Evolutionary conservation across 2,888 invertebrate species (phyloP).

Genomic region (Brachyopa scutellaris): DNA sequence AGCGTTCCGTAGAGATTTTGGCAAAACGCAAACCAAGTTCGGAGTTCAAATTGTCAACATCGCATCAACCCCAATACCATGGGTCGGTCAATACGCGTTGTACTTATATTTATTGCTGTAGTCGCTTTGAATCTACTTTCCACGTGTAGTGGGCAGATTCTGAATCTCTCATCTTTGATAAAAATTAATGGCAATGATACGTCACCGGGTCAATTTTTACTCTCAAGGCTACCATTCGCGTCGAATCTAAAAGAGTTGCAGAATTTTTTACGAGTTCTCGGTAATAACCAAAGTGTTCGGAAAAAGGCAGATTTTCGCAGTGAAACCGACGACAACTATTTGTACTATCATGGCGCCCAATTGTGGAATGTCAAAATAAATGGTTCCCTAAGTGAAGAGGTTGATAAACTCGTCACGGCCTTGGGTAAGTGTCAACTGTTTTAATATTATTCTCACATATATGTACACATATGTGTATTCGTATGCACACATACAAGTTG

Average conservation of each 20-base stretch:
- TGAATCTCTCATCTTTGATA: slow-evolving; percentile 18
- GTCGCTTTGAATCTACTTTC: slow-evolving; percentile 2
- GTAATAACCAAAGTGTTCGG: slow-evolving; percentile 73
- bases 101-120: not conserved
- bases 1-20: not conserved
- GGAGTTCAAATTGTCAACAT: slow-evolving; percentile 47
- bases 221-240: slow-evolving; percentile 34
- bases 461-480: too few species aligned
- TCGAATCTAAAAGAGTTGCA: slow-evolving; percentile 74
- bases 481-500: too few species aligned
- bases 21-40: slow-evolving; percentile 32
- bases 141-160: not conserved
- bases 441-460: too few species aligned
- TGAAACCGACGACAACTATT: slow-evolving; percentile 77
- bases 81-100: slow-evolving; percentile 26
- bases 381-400: slow-evolving; percentile 45
- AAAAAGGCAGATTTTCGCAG: slow-evolving; percentile 77
- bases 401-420: slow-evolving; percentile 5
- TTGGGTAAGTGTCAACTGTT: slow-evolving; percentile 32
- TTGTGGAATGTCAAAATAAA: slow-evolving; percentile 78
- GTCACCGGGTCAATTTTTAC: slow-evolving; percentile 8
- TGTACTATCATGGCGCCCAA: slow-evolving; percentile 78
- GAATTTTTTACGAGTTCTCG: slow-evolving; percentile 76
- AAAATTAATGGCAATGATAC: not conserved
- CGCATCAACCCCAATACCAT: slow-evolving; percentile 10